Evolutionary conservation across 2,113 vertebrate species (phyloP), one percentile per base, ranked within the genome.

Genomic region (Nestor notabilis): DNA sequence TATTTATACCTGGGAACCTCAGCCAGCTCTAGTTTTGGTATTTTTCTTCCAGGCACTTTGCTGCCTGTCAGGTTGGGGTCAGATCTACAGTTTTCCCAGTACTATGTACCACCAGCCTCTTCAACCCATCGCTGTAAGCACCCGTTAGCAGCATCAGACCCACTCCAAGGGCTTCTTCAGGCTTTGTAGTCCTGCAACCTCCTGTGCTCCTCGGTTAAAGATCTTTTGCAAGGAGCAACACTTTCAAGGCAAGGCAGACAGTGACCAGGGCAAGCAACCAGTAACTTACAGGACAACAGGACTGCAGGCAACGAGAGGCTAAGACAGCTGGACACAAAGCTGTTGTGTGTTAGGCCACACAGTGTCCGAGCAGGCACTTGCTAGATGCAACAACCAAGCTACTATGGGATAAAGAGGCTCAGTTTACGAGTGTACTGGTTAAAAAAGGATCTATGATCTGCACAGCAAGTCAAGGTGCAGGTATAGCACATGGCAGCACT

Each of bases 1-100:
- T n/a, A 74, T 33, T 72, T 74, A 63, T 11, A 85, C 28, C 49
- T 4, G 3, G 83, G 56, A 92, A 87, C 90, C 76, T 91, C 72
- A 83, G 66, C 37, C 63, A 95, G 75, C 91, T 95, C 89, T 65
- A 21, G 15, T 89, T 96, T 95, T 95, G 94, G 75, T 83, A 64
- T 74, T 83, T 90, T 81, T 69, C 35, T 84, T 90, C 56, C 85
- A 94, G 91, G 92, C 91, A 93, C 69, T 89, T 78, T 23, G 25
- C 58, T 90, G 95, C 95, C 95, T 85, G 90, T 83, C 74, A 93
- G 52, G 50, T 61, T 89, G 90, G 41, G 69, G 63, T 86, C 64
- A 83, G 44, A 87, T 83, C 55, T 70, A 43, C 49, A 19, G 20
- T 68, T 58, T 92, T 75, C 55, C 89, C 89, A 93, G 83, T 79